Base-by-base conservation (phyloP, 2,888 invertebrate genomes). In the Caenorhabditis uteleia region DNA sequence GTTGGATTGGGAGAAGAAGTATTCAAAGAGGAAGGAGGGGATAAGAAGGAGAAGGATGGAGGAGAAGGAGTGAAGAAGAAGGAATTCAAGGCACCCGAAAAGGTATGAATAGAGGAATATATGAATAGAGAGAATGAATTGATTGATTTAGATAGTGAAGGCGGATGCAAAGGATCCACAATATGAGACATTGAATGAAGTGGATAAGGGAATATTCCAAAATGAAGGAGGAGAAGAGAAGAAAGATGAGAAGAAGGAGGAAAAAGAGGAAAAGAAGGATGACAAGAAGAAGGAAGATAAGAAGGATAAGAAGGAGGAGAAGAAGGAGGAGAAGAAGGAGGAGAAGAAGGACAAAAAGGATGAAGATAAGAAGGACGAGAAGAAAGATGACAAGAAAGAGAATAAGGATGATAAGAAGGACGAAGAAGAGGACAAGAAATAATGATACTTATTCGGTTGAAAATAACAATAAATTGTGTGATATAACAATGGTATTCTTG, bases 91-190 rank as follows among this genome's bases (percentile, higher is more conserved):
- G 46, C 48, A 34, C 67, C 67, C 16, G 61, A 47, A 27, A 57
- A 62, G 40, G 51, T 50, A n/a, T n/a, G n/a, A n/a, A n/a, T n/a
- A n/a, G n/a, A n/a, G n/a, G n/a, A n/a, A n/a, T n/a, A n/a, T n/a
- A n/a, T n/a, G n/a, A n/a, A n/a, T n/a, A n/a, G n/a, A n/a, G n/a
- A n/a, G n/a, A n/a, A n/a, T n/a, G n/a, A n/a, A n/a, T n/a, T n/a
- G n/a, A n/a, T n/a, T n/a, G n/a, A n/a, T n/a, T n/a, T n/a, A n/a
- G n/a, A n/a, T n/a, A 12, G 46, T 38, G n/a, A 70, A 70, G 46
- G 71, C 66, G 14, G 66, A 65, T 43, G 58, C 59, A 10, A 71
- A 71, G 38, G 71, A 71, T 49, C 71, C 71, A 21, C 59, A 68
- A 27, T 71, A 68, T 50, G 65, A 71, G 31, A 71, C 71, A 20